A percentile compares a stretch with the other conserved stretches of the same genome.
These are phyloP conservation scores for Felis catus DNA, from an alignment of 2,113 vertebrate genomes.

Conservation along the genomic window F.catus_Fca126_mat1.0 CM031419.1:129755001-129755500, in stretches of 20 bases:
- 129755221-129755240: background rate
- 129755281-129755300: background rate
- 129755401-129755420: background rate
- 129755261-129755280: background rate
- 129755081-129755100: slow-evolving; percentile 18
- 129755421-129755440: background rate
- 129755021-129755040: background rate
- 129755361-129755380: background rate
- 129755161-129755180: background rate
- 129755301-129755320: background rate
- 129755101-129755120: background rate
- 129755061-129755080: background rate
- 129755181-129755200: background rate
- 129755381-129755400: background rate
- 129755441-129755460: background rate
- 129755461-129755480: background rate
- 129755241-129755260: background rate
- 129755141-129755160: background rate
- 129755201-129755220: background rate
- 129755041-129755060: background rate
- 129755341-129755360: background rate
- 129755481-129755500: background rate
- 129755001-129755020: background rate
- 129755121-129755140: background rate
- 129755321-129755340: background rate